Conservation (phyloP, 2,113 vertebrate genomes). For the Suricata suricatta region DNA sequence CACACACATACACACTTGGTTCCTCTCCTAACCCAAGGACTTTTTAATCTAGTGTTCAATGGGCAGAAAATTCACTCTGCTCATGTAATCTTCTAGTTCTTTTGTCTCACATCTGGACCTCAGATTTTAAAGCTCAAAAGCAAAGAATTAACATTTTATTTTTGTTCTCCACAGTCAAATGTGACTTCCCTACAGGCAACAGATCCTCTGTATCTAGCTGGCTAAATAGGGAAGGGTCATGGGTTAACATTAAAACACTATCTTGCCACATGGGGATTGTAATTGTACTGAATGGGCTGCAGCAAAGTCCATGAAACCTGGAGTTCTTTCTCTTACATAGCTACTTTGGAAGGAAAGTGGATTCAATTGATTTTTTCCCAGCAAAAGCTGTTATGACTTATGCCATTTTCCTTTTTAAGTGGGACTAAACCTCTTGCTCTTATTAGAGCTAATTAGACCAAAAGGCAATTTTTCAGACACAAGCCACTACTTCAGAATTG, state of each 20-base stretch:
- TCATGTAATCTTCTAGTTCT: not conserved
- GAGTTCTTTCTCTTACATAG: not conserved
- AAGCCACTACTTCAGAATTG: not conserved
- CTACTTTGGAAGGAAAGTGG: not conserved
- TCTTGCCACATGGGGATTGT: not conserved
- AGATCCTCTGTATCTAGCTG: slow-evolving; percentile 19
- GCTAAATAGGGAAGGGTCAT: not conserved
- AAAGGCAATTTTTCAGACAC: not conserved
- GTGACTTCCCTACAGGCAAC: not conserved
- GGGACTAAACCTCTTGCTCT: not conserved
- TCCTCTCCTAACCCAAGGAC: not conserved
- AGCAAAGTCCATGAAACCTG: slow-evolving; percentile 38
- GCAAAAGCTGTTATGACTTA: not conserved
- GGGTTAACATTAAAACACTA: slow-evolving; percentile 23
- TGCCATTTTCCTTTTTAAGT: slow-evolving; percentile 19
- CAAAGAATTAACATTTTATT: slow-evolving; percentile 30
- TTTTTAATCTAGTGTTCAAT: not conserved
- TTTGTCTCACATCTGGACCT: slow-evolving; percentile 54
- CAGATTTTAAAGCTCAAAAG: slow-evolving; percentile 34
- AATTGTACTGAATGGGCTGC: not conserved
- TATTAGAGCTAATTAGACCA: not conserved
- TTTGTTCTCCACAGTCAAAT: slow-evolving; percentile 11
- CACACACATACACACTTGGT: not conserved
- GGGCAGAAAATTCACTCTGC: not conserved
- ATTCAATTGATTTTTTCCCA: not conserved